These are phyloP conservation scores for Macaria liturata DNA, from an alignment of 2,888 invertebrate genomes.

Conservation along the genomic window DNA sequence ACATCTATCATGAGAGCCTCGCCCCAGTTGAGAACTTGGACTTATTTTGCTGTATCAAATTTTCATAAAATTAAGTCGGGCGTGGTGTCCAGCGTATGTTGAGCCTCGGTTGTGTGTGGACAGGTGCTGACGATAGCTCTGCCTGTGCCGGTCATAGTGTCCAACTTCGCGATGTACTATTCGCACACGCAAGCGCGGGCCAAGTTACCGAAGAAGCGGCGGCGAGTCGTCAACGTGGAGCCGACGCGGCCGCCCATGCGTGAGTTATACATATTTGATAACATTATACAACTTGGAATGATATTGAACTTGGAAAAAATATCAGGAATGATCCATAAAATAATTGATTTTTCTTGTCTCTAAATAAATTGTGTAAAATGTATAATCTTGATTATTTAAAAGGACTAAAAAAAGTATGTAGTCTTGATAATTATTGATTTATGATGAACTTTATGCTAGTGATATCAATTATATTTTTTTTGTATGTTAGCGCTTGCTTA, in stretches of 20 bases:
- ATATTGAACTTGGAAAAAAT: not conserved
- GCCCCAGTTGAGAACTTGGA: constrained; percentile 32
- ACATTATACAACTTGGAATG: not conserved
- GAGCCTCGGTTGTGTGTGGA: constrained; percentile 20
- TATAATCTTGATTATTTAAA: too few species aligned
- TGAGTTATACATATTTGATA: constrained; percentile 45
- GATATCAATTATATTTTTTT: too few species aligned
- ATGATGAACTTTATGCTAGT: too few species aligned
- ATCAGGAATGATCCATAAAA: too few species aligned
- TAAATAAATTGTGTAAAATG: too few species aligned
- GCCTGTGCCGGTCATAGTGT: constrained; percentile 99
- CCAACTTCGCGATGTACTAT: constrained; percentile 99
- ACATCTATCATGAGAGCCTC: constrained; percentile 30
- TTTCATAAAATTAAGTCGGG: constrained; percentile 31
- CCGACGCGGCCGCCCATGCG: constrained; percentile 89
- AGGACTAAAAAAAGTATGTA: too few species aligned
- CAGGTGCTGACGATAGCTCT: constrained; percentile 96
- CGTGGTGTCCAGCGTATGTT: constrained; percentile 24
- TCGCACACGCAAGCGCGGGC: constrained; percentile 98
- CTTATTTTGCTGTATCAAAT: constrained; percentile 34
- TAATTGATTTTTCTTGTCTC: too few species aligned
- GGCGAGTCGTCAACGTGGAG: constrained; percentile 98
- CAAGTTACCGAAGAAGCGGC: constrained; percentile 98
- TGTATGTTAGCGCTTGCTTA: too few species aligned
- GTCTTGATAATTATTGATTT: too few species aligned